phyloP scores from a whole-genome alignment of 2,797 vertebrate species.

The Sebastiscus tertius region DNA sequence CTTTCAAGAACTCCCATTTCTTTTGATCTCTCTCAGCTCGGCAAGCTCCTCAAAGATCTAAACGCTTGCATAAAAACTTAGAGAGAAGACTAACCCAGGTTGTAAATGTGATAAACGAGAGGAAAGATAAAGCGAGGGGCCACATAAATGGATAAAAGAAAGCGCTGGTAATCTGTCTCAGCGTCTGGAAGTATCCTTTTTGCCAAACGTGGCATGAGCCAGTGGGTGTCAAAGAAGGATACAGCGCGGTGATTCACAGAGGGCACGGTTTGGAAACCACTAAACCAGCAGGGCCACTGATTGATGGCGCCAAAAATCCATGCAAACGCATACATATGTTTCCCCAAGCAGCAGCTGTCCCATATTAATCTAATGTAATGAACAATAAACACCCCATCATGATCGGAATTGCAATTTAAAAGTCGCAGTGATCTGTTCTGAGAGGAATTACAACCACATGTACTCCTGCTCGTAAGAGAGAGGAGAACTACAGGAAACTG shows the following conservation, averaged over 20 bases:
- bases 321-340: constrained; percentile 63
- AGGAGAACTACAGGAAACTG: constrained; percentile 20
- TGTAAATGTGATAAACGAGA: constrained; percentile 56
- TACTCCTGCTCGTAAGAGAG: constrained; percentile 34
- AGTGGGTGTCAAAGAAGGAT: constrained; percentile 38
- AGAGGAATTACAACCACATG: constrained; percentile 75
- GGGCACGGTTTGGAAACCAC: constrained; percentile 51
- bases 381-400: constrained; percentile 79
- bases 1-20: constrained; percentile 22
- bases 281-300: constrained; percentile 56
- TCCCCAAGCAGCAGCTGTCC: constrained; percentile 69
- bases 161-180: constrained; percentile 22
- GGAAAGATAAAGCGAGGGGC: constrained; percentile 33
- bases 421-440: constrained; percentile 48
- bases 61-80: neutral
- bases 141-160: constrained; percentile 52
- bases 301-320: constrained; percentile 67
- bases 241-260: constrained; percentile 35
- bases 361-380: constrained; percentile 73
- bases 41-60: constrained; percentile 27
- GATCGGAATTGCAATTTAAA: constrained; percentile 74
- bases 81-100: constrained; percentile 15
- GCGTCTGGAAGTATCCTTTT: constrained; percentile 32
- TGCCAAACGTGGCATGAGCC: constrained; percentile 51
- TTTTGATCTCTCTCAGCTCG: constrained; percentile 51